Evolutionary conservation across 2,888 invertebrate species (phyloP).

Genomic region (Acrocera orbiculus): DNA sequence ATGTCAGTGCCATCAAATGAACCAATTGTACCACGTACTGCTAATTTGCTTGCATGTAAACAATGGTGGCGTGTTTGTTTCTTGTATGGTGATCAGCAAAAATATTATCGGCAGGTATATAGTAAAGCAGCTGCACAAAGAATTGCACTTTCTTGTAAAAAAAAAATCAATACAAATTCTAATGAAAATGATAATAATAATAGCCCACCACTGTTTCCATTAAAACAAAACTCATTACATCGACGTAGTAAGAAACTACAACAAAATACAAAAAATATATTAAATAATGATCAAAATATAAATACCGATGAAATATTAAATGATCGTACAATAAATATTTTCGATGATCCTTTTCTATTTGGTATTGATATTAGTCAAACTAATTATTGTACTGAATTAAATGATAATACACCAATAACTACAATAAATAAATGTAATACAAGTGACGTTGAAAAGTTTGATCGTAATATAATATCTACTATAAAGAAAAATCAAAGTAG

Average conservation of each 20-base stretch:
- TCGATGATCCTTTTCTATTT: constrained; percentile 30
- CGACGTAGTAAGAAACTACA: constrained; percentile 22
- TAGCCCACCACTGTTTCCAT: constrained; percentile 4
- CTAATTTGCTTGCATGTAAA: constrained; percentile 64
- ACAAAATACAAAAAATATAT: constrained; percentile 15
- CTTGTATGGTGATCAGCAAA: constrained; percentile 73
- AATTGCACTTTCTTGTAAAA: constrained; percentile 28
- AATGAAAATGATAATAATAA: constrained; percentile 10
- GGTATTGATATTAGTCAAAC: constrained; percentile 19
- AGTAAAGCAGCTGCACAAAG: constrained; percentile 38
- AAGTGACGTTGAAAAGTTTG: constrained; percentile 1
- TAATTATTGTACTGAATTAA: neutral
- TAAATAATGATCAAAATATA: constrained; percentile 1
- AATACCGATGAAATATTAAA: constrained; percentile 12
- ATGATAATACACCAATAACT: neutral
- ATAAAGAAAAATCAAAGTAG: neutral
- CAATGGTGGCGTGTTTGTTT: constrained; percentile 85
- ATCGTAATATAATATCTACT: neutral
- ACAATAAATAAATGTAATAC: constrained; percentile 3
- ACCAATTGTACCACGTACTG: constrained; percentile 35
- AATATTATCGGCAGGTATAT: constrained; percentile 68
- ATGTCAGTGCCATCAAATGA: constrained; percentile 24
- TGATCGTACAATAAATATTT: constrained; percentile 26
- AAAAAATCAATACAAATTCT: constrained; percentile 8
- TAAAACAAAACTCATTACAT: constrained; percentile 3